These are phyloP conservation scores for Polymixis flavicincta DNA, from an alignment of 2,888 invertebrate species.

Conservation along the genomic window DNA sequence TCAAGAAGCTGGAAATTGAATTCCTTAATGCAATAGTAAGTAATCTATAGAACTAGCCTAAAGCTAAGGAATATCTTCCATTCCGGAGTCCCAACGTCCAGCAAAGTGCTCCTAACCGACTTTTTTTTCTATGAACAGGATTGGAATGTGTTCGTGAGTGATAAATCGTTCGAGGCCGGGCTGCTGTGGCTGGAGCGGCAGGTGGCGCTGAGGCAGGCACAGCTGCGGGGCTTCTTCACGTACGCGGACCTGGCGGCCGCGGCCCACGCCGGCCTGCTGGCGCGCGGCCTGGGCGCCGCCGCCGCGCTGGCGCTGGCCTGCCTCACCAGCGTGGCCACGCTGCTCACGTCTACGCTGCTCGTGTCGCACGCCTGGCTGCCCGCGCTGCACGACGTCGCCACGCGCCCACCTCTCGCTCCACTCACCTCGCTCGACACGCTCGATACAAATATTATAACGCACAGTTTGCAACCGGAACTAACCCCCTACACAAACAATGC, in stretches of 20 bases:
- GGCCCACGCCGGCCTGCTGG: slow-evolving; percentile 82
- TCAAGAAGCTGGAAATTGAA: slow-evolving; percentile 96
- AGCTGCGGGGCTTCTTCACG: slow-evolving; percentile 94
- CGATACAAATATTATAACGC: slow-evolving; percentile 63
- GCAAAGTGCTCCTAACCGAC: neutral
- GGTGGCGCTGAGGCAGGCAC: slow-evolving; percentile 94
- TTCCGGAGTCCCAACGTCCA: neutral
- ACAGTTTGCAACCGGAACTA: slow-evolving; percentile 57
- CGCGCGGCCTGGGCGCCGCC: slow-evolving; percentile 61
- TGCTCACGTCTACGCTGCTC: slow-evolving; percentile 74
- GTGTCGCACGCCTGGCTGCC: slow-evolving; percentile 67
- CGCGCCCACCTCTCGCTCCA: slow-evolving; percentile 50
- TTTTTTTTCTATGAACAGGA: slow-evolving; percentile 88
- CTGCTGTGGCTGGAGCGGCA: slow-evolving; percentile 92
- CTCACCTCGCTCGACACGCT: slow-evolving; percentile 57
- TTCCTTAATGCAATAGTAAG: slow-evolving; percentile 97
- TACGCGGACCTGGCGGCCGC: slow-evolving; percentile 94
- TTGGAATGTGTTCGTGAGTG: slow-evolving; percentile 96
- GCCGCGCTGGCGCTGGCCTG: slow-evolving; percentile 67
- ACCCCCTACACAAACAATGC: slow-evolving; percentile 64
- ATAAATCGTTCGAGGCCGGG: slow-evolving; percentile 94
- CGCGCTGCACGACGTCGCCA: slow-evolving; percentile 56
- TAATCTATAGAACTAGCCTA: slow-evolving; percentile 55
- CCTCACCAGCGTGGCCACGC: slow-evolving; percentile 66
- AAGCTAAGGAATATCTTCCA: neutral